These are phyloP conservation scores for Coecobrya sp. DNA, from an alignment of 2,888 invertebrate species.

Conservation along the genomic window DNA sequence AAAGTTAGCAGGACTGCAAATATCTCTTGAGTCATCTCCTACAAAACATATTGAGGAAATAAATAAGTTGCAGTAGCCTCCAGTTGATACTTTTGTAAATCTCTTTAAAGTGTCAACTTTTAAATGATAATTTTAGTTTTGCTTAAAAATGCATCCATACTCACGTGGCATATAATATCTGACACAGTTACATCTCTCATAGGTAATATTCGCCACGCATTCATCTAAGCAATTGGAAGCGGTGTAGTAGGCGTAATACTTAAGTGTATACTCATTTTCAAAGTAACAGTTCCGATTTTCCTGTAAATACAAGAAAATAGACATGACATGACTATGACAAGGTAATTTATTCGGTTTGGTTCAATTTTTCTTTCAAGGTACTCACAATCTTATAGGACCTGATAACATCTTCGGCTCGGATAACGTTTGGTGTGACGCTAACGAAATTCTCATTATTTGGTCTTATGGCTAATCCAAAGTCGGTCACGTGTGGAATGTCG, in stretches of 20 bases:
- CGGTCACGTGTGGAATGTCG: slow-evolving; percentile 83
- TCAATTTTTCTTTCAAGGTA: neutral
- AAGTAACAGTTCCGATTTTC: slow-evolving; percentile 84
- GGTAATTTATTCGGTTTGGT: neutral
- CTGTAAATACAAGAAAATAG: slow-evolving; percentile 53
- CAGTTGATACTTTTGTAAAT: too few species aligned
- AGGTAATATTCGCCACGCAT: slow-evolving; percentile 82
- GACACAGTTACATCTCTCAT: slow-evolving; percentile 80
- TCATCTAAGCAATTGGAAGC: slow-evolving; percentile 84
- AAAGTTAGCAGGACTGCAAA: slow-evolving; percentile 82
- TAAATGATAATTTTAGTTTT: too few species aligned
- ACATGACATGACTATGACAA: neutral
- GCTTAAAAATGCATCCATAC: neutral
- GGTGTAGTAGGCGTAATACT: slow-evolving; percentile 83
- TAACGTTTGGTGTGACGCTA: slow-evolving; percentile 73
- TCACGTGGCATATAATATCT: slow-evolving; percentile 85
- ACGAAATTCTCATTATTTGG: slow-evolving; percentile 80
- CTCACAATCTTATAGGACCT: slow-evolving; percentile 62
- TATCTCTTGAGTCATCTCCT: slow-evolving; percentile 69
- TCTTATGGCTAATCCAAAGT: slow-evolving; percentile 75
- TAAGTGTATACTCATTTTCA: slow-evolving; percentile 78
- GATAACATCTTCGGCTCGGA: slow-evolving; percentile 76
- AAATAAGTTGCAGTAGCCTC: too few species aligned
- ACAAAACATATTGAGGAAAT: neutral
- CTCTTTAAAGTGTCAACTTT: too few species aligned